Conservation (phyloP, 1,140 invertebrate genomes). For the Diplogasteroides magnus region DNA sequence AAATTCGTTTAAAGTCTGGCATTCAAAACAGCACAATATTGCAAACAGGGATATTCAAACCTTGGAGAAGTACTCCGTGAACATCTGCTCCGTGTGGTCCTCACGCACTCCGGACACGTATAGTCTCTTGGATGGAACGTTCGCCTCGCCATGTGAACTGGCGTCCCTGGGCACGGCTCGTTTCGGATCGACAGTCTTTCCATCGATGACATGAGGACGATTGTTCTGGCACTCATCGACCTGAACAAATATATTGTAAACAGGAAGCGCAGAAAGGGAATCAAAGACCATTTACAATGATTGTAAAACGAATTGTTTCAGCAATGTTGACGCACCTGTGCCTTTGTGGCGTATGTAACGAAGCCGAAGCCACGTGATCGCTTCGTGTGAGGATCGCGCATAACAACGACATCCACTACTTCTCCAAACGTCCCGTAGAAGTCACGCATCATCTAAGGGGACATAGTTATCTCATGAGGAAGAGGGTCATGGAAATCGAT, state of each 20-base stretch:
- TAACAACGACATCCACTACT: too few species aligned
- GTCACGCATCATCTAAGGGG: too few species aligned
- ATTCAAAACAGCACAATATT: conserved; percentile 71
- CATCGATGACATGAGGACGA: conserved; percentile 74
- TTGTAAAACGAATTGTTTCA: too few species aligned
- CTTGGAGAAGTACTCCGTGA: conserved; percentile 81
- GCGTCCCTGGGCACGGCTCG: conserved; percentile 79
- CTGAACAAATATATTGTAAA: conserved; percentile 60
- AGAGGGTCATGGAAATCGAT: too few species aligned
- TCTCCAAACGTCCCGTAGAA: too few species aligned
- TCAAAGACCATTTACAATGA: too few species aligned
- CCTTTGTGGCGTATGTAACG: conserved; percentile 31
- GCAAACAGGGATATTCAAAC: too few species aligned
- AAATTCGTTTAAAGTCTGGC: too few species aligned
- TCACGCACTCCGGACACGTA: conserved; percentile 80
- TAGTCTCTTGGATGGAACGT: conserved; percentile 87
- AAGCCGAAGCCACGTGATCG: conserved; percentile 69
- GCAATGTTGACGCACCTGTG: too few species aligned
- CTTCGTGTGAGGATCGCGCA: conserved; percentile 90
- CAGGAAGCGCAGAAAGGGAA: neutral
- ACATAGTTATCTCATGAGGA: too few species aligned
- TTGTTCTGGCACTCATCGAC: conserved; percentile 88
- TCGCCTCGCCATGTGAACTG: conserved; percentile 76
- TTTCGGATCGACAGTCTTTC: conserved; percentile 88
- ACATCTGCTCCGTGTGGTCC: conserved; percentile 46